Evolutionary conservation across 2,797 vertebrate species (phyloP), one percentile per base, ranked within the genome.

Genomic region (Sebastes aleutianus): DNA sequence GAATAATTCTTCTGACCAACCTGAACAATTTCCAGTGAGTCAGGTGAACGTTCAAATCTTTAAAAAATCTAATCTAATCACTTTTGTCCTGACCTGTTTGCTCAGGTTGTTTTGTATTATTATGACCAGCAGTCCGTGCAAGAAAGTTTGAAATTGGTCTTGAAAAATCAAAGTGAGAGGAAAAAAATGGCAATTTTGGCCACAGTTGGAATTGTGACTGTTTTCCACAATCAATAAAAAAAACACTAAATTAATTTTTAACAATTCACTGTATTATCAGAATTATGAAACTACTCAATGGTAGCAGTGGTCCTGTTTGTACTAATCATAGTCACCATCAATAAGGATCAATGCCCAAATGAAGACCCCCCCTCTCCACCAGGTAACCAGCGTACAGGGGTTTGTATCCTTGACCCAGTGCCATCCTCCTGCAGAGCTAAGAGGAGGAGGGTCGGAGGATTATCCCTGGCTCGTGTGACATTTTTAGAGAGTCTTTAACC

Each of bases 381-480:
- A 47, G 43, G 47, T 20, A 53, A 53, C 16, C 47, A 53, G 47
- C 47, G 3, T 53, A 53, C 47, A 18, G 18, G 18, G 18, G 6
- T 18, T 53, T 53, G 20, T n/a, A 53, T 53, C 47, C 47, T 53
- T 53, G 18, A 53, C 47, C 18, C 47, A 53, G 47, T 53, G 47
- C 47, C 47, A 53, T 53, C 47, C 18, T 20, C 47, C 20, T 53
- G 16, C 47, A 53, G 47, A 53, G 47, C 18, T 9, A 53, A n/a
- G 18, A 53, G 47, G 47, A 53, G 47, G 18, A 53, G 3, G 47
- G 47, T 53, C 16, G 20, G 47, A 53, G 47, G 47, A 53, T 53
- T 53, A 56, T 39, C 69, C 58, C 53, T 59, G 85, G 74, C 32
- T 75, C 26, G 4, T 76, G 58, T 71, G 78, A 73, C 85, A 72